Percentiles rank a stretch among this genome's conserved stretches.
These are phyloP conservation scores for Netelia melanura DNA, from an alignment of 2,888 invertebrate species.

Conservation along the genomic window DNA sequence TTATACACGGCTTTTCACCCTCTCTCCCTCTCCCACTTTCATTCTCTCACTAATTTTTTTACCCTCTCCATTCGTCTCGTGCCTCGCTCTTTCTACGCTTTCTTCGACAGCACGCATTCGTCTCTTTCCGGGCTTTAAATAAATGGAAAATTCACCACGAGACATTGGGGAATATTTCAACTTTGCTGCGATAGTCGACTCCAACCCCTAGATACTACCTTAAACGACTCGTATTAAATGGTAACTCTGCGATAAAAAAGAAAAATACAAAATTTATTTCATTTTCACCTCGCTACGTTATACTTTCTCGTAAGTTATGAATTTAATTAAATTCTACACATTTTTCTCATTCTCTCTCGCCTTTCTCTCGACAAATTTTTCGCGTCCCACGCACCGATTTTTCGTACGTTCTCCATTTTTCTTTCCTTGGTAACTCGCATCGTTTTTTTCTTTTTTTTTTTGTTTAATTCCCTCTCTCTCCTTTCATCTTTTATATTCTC, in stretches of 20 bases:
- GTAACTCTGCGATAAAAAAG: neutral
- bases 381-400: neutral
- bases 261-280: neutral
- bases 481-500: neutral
- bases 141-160: neutral
- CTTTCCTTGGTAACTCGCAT: neutral
- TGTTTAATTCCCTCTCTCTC: neutral
- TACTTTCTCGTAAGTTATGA: constrained; percentile 1
- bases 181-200: neutral
- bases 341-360: neutral
- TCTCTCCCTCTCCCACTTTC: constrained; percentile 10
- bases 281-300: neutral
- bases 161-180: neutral
- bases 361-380: neutral
- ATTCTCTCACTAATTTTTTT: constrained; percentile 10
- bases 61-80: neutral
- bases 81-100: neutral
- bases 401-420: neutral
- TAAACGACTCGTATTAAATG: neutral
- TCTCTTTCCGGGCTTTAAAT: neutral
- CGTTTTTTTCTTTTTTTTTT: neutral
- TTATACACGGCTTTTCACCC: constrained; percentile 45
- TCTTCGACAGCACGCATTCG: neutral
- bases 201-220: neutral
- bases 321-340: constrained; percentile 59